Evolutionary conservation across 2,888 invertebrate genomes (phyloP).

Genomic region (Schizaphis graminum): DNA sequence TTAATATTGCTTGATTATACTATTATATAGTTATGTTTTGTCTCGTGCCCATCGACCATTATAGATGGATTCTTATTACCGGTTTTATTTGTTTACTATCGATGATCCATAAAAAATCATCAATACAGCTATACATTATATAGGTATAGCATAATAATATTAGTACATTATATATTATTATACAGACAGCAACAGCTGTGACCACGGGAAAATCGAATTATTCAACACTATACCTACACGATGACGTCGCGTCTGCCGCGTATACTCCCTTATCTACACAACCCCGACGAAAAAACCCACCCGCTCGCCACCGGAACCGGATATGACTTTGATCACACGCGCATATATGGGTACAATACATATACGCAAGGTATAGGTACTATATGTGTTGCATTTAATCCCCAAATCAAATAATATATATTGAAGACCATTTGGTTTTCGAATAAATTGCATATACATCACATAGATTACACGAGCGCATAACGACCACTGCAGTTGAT

Average conservation of each 20-base stretch:
- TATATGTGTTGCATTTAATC: background rate
- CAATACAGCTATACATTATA: background rate
- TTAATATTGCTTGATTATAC: background rate
- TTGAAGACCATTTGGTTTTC: background rate
- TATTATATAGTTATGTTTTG: background rate
- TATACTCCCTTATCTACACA: background rate
- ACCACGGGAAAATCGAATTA: constrained; percentile 53
- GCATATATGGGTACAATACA: background rate
- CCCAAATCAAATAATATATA: background rate
- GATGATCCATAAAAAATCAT: background rate
- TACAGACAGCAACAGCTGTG: constrained; percentile 36
- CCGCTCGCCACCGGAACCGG: background rate
- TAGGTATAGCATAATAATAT: background rate
- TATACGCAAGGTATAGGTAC: background rate
- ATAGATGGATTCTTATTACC: background rate
- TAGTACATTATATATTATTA: background rate
- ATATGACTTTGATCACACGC: constrained; percentile 4
- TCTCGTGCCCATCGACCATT: background rate
- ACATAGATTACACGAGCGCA: background rate
- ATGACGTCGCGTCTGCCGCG: constrained; percentile 2
- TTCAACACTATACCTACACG: constrained; percentile 27
- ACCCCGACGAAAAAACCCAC: background rate
- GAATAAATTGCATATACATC: background rate
- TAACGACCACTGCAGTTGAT: background rate
- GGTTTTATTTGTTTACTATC: background rate